Evolutionary conservation across 1,140 invertebrate genomes (phyloP), one percentile per base, ranked within the genome.

Genomic region (Oscheius sp.): DNA sequence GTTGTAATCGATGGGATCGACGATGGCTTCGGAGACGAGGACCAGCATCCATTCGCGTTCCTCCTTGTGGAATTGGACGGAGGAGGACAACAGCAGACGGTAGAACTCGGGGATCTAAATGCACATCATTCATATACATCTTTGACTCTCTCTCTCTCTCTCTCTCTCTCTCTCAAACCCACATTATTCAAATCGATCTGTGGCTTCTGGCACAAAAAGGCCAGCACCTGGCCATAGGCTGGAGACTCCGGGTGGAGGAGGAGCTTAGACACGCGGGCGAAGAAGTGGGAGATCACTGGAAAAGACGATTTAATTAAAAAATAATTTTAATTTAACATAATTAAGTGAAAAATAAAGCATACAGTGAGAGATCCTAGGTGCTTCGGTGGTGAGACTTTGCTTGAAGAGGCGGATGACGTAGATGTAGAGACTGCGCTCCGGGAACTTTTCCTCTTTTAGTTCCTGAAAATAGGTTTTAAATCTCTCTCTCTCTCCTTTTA

Each of bases 251-350:
- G 76, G 29, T 75, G 45, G 35, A 81, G 38, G n/a, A 79, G 35
- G 3, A 81, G 59, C 52, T 81, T 82, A n/a, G 68, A 73, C 18
- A 77, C 65, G 28, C 79, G 78, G 3, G 79, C 79, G 46, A 81
- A 78, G 65, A 81, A 81, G 52, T 81, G 79, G 26, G 78, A 68
- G 45, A 81, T 75, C n/a, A 82, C 79, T 81, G 64, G 46, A 78
- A 70, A 67, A 49, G 3, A 62, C 10, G 2, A 67, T 46, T 20
- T 2, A 28, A n/a, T 3, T 32, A 63, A n/a, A 79, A 75, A 61
- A 42, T n/a, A 20, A 67, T 26, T 26, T n/a, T 3, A 15, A 32
- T 69, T n/a, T 20, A 31, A 79, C 20, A 46, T 20, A 31, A 32
- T 28, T 28, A 26, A n/a, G n/a, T n/a, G n/a, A 36, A 55, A 49